phyloP scores from a whole-genome alignment of 2,797 vertebrate genomes.

The Schizothorax lantsangensis region DNA sequence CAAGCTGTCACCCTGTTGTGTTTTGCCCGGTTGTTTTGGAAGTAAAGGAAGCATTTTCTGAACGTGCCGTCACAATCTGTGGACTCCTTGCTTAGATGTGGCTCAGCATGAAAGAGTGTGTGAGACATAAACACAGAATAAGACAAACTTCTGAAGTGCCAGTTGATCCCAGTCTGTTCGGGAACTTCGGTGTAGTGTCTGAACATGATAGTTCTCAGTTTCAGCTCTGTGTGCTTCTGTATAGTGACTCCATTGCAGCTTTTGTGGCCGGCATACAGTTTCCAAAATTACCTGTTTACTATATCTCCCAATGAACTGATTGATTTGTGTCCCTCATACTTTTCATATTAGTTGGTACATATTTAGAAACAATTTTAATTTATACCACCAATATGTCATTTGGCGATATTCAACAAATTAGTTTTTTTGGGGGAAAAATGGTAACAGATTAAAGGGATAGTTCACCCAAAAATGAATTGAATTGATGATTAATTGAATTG shows the following conservation, averaged over 20 bases:
- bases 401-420: not conserved
- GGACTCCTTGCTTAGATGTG: slow-evolving; percentile 27
- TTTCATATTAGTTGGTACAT: not conserved
- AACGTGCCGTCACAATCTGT: slow-evolving; percentile 8
- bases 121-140: slow-evolving; percentile 10
- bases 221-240: not conserved
- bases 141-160: slow-evolving; percentile 30
- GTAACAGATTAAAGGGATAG: not conserved
- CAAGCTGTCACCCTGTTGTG: slow-evolving; percentile 34
- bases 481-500: too few relatives aligned
- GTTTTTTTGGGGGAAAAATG: not conserved
- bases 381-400: too few relatives aligned
- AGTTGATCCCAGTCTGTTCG: slow-evolving; percentile 26
- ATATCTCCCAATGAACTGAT: not conserved
- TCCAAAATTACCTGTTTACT: not conserved
- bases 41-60: slow-evolving; percentile 24
- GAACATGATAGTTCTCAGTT: not conserved
- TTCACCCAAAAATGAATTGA: too few relatives aligned
- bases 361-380: not conserved
- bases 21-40: slow-evolving; percentile 20
- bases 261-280: not conserved
- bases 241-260: not conserved
- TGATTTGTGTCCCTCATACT: not conserved
- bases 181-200: not conserved
- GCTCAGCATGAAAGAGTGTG: slow-evolving; percentile 29